Conservation (phyloP, 2,888 invertebrate genomes). For the Andrena haemorrhoa region DNA sequence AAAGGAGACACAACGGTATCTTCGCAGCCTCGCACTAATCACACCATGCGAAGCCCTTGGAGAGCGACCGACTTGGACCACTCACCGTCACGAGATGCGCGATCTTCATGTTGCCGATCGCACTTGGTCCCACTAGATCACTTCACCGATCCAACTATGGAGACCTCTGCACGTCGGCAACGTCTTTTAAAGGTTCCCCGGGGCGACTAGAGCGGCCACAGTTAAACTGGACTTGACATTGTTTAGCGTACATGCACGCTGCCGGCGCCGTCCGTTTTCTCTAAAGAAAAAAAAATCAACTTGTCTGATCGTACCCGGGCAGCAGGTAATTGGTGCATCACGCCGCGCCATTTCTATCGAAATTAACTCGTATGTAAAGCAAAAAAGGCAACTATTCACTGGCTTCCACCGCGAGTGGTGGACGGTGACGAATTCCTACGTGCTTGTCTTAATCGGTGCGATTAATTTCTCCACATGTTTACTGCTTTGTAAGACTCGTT, state of each 20-base stretch:
- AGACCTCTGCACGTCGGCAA: slow-evolving; percentile 71
- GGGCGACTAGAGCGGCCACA: slow-evolving; percentile 40
- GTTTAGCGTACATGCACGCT: slow-evolving; percentile 28
- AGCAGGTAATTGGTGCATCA: slow-evolving; percentile 28
- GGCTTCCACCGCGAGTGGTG: neutral
- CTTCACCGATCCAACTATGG: slow-evolving; percentile 71
- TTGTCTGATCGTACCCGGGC: slow-evolving; percentile 15
- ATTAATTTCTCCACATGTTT: too few species aligned
- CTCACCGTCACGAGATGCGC: slow-evolving; percentile 78
- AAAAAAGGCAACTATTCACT: neutral
- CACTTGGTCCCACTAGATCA: slow-evolving; percentile 69
- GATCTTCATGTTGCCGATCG: slow-evolving; percentile 76
- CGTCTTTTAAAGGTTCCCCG: slow-evolving; percentile 79
- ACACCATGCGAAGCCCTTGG: neutral
- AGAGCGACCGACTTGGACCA: slow-evolving; percentile 39
- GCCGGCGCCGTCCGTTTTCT: slow-evolving; percentile 36
- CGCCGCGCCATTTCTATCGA: slow-evolving; percentile 8
- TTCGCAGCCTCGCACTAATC: neutral
- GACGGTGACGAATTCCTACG: too few species aligned
- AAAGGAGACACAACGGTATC: neutral
- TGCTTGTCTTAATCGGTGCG: too few species aligned
- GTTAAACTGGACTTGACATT: slow-evolving; percentile 59
- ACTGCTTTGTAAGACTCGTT: too few species aligned
- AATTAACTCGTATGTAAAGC: neutral
- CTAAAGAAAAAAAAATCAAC: slow-evolving; percentile 12